Evolutionary conservation across 2,797 vertebrate species (phyloP), one percentile per base, ranked within the genome.

Genomic region (Taenioides sp.): DNA sequence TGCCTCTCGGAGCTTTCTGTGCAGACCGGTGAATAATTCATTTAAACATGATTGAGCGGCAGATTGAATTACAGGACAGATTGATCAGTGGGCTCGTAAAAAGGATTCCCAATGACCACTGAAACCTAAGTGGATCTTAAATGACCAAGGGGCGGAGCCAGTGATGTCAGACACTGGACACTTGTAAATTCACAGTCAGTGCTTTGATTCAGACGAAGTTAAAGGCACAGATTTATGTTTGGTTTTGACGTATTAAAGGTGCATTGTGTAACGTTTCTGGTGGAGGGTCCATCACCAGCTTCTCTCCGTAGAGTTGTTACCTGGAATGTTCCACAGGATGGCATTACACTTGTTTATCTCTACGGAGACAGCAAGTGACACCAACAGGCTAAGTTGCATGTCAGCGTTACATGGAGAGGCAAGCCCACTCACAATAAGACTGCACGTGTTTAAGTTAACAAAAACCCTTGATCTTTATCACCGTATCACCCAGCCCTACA

Each of bases 11-110:
- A 79, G 88, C 86, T 82, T 77, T 81, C 76, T 85, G 61, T 79
- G 86, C 89, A 65, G 80, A 82, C 72, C 77, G 79, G 80, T 91
- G 78, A 86, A 88, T 90, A 83, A 92, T 92, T 91, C 87, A 90
- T 90, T 87, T 85, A 89, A 90, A 88, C 78, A 86, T 84, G 86
- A 90, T 88, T 88, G 88, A 93, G 85, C 71, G 50, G 17, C 60
- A 76, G 83, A 86, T 90, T 88, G 87, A 87, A 88, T 90, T 90
- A 87, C 82, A 10, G 76, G 79, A 80, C 43, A 74, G 83, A 90
- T 89, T 92, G 89, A 88, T 91, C 82, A 80, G 78, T 68, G 78
- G 75, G 75, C 80, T 90, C 80, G 74, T 91, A 88, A 91, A 89
- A 86, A 84, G 80, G 73, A 84, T 86, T 87, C 73, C 83, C 81